A percentile compares a stretch with the other conserved stretches of the same genome.
phyloP scores from a whole-genome alignment of 2,797 vertebrate genomes.

The Trachops cirrhosus region DNA sequence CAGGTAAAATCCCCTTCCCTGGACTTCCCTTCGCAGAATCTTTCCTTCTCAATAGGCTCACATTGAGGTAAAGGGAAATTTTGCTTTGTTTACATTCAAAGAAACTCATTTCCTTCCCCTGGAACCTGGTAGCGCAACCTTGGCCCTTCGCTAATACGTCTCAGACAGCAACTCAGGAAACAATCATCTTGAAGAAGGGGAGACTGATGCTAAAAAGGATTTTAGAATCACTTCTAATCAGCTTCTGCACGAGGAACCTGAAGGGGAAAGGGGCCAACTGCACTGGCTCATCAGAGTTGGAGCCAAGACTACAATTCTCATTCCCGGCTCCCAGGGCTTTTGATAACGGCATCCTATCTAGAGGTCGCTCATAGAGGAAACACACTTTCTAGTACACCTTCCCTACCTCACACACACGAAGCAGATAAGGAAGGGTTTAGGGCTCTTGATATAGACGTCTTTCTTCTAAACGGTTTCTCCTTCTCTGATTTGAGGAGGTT shows the following conservation, averaged over 20 bases:
- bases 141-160: not conserved
- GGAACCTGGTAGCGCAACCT: not conserved
- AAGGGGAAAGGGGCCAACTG: not conserved
- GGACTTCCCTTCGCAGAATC: not conserved
- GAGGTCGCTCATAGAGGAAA: not conserved
- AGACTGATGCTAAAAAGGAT: not conserved
- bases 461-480: not conserved
- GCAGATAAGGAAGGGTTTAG: not conserved
- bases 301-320: not conserved
- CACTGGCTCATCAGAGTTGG: not conserved
- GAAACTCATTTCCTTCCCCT: not conserved
- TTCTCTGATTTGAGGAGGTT: slow-evolving; percentile 8
- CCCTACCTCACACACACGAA: not conserved
- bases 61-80: not conserved
- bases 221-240: slow-evolving; percentile 5
- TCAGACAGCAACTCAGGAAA: slow-evolving; percentile 3
- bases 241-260: not conserved
- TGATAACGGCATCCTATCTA: not conserved
- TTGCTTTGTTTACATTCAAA: not conserved
- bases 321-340: not conserved
- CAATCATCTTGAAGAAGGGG: not conserved
- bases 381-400: not conserved
- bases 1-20: not conserved
- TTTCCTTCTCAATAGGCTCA: not conserved
- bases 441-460: not conserved